Conservation (phyloP, 1,140 invertebrate genomes). For the Leguminivora glycinivorella region DNA sequence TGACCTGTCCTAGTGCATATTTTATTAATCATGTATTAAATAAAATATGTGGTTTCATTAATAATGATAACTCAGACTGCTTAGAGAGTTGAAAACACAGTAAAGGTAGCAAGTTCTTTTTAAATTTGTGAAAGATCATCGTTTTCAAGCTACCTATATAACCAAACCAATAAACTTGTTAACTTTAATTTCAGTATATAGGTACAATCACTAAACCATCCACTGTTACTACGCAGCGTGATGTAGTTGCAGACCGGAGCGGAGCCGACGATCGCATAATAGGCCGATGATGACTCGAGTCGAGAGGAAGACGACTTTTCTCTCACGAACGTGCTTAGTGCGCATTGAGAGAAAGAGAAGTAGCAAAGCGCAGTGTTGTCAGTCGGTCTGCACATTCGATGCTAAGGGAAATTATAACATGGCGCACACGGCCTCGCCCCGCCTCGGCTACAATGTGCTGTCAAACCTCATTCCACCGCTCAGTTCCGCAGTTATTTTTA, state of each 20-base stretch:
- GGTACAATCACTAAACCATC: conserved; percentile 1
- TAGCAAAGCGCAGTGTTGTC: conserved; percentile 63
- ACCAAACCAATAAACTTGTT: background rate
- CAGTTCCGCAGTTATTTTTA: conserved; percentile 79
- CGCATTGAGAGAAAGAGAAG: conserved; percentile 67
- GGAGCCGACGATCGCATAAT: background rate
- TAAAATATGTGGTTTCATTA: no score
- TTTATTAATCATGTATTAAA: no score
- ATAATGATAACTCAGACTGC: no score
- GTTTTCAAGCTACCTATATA: no score
- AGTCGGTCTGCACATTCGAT: conserved; percentile 73
- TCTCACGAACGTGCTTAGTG: conserved; percentile 44
- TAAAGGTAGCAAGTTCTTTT: background rate
- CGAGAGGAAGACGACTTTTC: conserved; percentile 37
- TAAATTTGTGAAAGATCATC: background rate
- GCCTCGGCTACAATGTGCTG: conserved; percentile 75
- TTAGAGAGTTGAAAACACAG: no score
- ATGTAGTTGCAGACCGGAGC: background rate
- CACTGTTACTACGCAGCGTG: conserved; percentile 17
- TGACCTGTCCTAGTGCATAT: no score
- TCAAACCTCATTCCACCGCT: conserved; percentile 77
- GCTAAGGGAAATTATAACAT: conserved; percentile 78
- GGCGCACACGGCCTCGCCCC: conserved; percentile 74
- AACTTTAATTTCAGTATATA: conserved; percentile 5
- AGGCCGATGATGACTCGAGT: conserved; percentile 10